A percentile compares a stretch with the other conserved stretches of the same genome.
These are phyloP conservation scores for Puma concolor DNA, from an alignment of 2,113 vertebrate genomes.

Conservation along the genomic window DNA sequence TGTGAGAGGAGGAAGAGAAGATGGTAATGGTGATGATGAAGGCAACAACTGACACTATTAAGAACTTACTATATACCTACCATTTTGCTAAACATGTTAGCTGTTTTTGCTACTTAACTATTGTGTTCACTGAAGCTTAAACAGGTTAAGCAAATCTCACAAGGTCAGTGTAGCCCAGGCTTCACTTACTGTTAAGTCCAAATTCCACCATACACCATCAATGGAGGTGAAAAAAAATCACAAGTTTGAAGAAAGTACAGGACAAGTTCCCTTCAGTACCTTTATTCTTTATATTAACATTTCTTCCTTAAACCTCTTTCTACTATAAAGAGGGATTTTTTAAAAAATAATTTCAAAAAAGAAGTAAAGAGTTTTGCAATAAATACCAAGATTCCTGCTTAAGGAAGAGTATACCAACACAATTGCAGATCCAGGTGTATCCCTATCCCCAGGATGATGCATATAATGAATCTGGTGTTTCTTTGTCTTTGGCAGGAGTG, in stretches of 20 bases:
- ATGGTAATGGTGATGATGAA: not conserved
- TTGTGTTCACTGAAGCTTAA: not conserved
- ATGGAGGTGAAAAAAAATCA: not conserved
- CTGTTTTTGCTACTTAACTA: not conserved
- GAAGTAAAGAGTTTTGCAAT: not conserved
- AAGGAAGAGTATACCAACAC: not conserved
- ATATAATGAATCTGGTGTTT: not conserved
- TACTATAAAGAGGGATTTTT: not conserved
- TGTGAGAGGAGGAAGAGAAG: not conserved
- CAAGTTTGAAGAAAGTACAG: not conserved
- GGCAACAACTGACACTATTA: not conserved
- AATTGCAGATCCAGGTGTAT: not conserved
- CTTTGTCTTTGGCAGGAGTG: not conserved
- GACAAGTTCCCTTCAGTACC: not conserved
- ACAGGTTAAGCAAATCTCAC: not conserved
- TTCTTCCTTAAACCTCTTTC: not conserved
- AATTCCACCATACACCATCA: not conserved
- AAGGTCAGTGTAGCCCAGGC: not conserved
- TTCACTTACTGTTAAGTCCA: not conserved
- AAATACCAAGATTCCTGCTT: not conserved
- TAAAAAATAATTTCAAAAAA: slow-evolving; percentile 27
- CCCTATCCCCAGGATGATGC: not conserved
- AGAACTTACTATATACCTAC: not conserved
- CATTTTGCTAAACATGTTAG: not conserved
- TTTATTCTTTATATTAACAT: not conserved